Conservation (phyloP, 2,113 vertebrate genomes). For the Gymnorhina tibicen region DNA sequence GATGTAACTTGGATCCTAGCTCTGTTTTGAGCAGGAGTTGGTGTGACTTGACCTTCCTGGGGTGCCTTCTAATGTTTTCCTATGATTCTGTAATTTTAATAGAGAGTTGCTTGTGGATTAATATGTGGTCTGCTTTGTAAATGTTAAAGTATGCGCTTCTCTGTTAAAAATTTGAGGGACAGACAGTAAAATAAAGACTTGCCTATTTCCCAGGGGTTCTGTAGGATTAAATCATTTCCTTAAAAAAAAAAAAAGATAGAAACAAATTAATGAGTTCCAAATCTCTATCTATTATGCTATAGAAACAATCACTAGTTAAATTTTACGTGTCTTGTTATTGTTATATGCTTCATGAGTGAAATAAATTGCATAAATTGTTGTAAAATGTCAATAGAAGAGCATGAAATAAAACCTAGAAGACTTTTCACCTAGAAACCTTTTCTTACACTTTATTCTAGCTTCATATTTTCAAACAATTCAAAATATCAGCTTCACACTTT, state of each 20-base stretch:
- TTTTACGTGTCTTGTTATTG: neutral
- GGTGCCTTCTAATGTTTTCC: neutral
- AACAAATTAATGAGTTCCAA: neutral
- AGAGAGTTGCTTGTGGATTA: neutral
- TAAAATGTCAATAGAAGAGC: neutral
- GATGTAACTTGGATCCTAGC: neutral
- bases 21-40: neutral
- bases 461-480: neutral
- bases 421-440: conserved; percentile 1
- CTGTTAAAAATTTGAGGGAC: neutral
- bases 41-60: neutral
- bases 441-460: neutral
- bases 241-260: neutral
- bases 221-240: neutral
- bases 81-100: neutral
- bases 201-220: neutral
- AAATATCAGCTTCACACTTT: neutral
- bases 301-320: neutral
- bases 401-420: neutral
- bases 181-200: neutral
- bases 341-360: neutral
- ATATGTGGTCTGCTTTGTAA: neutral
- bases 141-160: neutral
- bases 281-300: neutral
- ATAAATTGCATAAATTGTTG: neutral